Evolutionary conservation across 1,140 invertebrate species (phyloP), one percentile per base, ranked within the genome.

Genomic region (Drosophila grimshawi): DNA sequence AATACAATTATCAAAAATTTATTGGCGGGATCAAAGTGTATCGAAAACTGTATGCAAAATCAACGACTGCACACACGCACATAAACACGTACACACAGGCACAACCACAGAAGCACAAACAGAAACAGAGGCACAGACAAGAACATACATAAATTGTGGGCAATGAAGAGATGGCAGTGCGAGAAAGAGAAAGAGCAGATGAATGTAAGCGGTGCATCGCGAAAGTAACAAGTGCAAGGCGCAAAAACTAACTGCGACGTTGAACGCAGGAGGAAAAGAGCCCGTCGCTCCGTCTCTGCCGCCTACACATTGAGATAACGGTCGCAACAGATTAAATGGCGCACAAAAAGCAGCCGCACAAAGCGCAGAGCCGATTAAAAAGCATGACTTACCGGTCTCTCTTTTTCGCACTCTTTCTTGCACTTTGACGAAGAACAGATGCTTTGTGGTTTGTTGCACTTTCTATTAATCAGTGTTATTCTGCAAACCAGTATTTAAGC

Each of bases 11-110:
- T 91, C 90, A 86, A 80, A 76, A 77, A 78, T 89, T 74, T 78
- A 83, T 70, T 78, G 67, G 49, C 55, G 90, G 90, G 90, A 90
- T 91, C 89, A 91, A 91, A 91, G 90, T 91, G 81, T 91, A 91
- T 91, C 90, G 80, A 86, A 76, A 80, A 64, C 46, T 56, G 63
- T 57, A 80, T 83, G 80, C 80, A 82, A 80, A 75, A 60, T 7
- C 56, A 64, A 63, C 57, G 66, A 41, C 57, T 74, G 64, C 43
- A 63, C 59, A 77, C 70, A 43, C 66, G 75, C 41, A 51, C 39
- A 66, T 33, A 33, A 19, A 45, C 39, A 62, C 27, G 49, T 11
- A 76, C 60, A 51, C 56, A 71, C 48, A 59, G 8, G 49, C 19
- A 35, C 35, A 37, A 45, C 41, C 39, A 11, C 56, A 45, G 7